Evolutionary conservation across 2,113 vertebrate genomes (phyloP).

Genomic region (Piaya cayana): DNA sequence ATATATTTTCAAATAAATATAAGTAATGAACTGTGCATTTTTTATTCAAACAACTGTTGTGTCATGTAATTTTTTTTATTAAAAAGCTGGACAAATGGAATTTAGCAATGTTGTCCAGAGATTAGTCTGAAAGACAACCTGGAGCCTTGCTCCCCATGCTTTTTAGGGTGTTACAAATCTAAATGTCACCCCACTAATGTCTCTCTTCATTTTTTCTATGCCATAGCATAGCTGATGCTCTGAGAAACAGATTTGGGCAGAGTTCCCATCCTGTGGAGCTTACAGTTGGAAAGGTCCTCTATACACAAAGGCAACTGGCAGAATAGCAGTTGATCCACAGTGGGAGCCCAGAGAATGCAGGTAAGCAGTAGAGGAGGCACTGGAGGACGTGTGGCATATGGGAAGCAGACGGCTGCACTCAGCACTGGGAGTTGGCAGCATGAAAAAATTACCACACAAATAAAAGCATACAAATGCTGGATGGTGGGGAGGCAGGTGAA

Average conservation of each 20-base stretch:
- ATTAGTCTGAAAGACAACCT: not conserved
- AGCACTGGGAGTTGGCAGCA: not conserved
- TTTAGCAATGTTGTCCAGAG: not conserved
- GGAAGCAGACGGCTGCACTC: conserved; percentile 33
- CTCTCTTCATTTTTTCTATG: conserved; percentile 13
- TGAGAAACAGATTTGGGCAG: not conserved
- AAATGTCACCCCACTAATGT: not conserved
- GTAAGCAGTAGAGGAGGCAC: conserved; percentile 32
- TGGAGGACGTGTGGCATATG: conserved; percentile 49
- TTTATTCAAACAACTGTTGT: not conserved
- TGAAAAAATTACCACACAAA: not conserved
- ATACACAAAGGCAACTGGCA: not conserved
- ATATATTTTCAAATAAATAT: not conserved
- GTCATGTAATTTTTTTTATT: not conserved
- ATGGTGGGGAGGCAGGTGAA: not conserved
- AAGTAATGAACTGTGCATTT: not conserved
- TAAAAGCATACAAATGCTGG: not conserved
- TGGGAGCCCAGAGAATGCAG: conserved; percentile 7
- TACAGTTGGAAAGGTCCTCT: not conserved
- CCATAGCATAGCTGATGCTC: not conserved
- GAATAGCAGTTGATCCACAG: not conserved
- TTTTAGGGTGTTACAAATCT: not conserved
- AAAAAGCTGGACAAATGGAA: not conserved
- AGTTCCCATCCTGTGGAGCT: not conserved
- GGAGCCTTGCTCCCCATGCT: not conserved